Base-by-base conservation (phyloP, 1,140 invertebrate species). In the Carcinoscorpius rotundicauda region DNA sequence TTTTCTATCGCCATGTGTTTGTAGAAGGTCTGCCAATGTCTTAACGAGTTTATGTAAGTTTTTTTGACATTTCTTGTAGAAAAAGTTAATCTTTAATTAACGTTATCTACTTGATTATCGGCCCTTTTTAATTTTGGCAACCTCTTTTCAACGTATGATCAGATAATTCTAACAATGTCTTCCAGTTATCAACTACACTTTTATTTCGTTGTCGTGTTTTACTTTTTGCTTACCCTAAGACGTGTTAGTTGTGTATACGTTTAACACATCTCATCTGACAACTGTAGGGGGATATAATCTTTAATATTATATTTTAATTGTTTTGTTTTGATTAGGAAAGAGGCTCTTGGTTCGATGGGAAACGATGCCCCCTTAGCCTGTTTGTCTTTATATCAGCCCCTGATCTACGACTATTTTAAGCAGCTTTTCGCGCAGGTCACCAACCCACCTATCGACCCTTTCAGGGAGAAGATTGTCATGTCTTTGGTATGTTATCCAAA, bases 401-500 rank as follows among this genome's bases (percentile, higher is more conserved):
- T 97, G 59, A 82, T 91, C 2, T 99, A 97, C 77, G 92, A 95
- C 70, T 99, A 99, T 76, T 99, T 99, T 79, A 98, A 99, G 76
- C 97, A 99, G 77, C 80, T 98, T n/a, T 99, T 99, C 80, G 97
- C 97, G 49, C 97, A 99, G 82, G 96, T 98, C 58, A 99, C 97
- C 67, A 99, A 99, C 81, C 97, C 97, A n/a, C 96, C 97, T 4
- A 98, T 99, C 70, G 97, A 99, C 83, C 97, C 97, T 55, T 98
- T 99, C 82, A 86, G 97, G 71, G 97, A 99, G 78, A 93, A 92
- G 76, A 91, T 98, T 68, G 95, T 99, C 61, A 99, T 99, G 95
- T 97, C 95, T 0, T 79, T 99, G 74, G 85, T 92, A 71, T 71
- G 74, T 69, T 68, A 8, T 69, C 55, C 2, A 29, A 29, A 29